Conservation (phyloP, 2,888 invertebrate genomes). For the Drosophila planitibia region DNA sequence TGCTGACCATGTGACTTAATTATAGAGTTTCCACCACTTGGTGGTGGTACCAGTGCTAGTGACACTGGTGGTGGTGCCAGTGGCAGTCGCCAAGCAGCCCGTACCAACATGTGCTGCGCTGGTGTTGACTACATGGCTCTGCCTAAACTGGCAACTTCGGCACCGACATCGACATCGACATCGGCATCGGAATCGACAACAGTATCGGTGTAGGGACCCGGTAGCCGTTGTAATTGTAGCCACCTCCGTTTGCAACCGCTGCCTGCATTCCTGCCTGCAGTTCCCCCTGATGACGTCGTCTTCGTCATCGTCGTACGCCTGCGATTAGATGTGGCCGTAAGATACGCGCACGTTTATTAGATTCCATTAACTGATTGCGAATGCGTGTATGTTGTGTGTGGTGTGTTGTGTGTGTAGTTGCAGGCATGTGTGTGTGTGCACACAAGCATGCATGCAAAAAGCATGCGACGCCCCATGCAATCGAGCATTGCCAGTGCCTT, state of each 20-base stretch:
- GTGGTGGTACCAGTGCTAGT: conserved; percentile 5
- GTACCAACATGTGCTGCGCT: conserved; percentile 25
- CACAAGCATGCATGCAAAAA: conserved; percentile 31
- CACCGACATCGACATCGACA: background rate
- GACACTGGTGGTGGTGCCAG: conserved; percentile 10
- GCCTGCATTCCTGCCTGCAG: background rate
- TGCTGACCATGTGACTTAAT: conserved; percentile 63
- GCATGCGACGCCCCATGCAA: conserved; percentile 52
- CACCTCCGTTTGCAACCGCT: conserved; percentile 20
- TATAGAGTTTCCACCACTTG: conserved; percentile 57
- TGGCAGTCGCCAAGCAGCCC: conserved; percentile 53
- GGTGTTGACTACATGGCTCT: conserved; percentile 32
- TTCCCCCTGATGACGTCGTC: conserved; percentile 23
- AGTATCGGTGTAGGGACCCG: conserved; percentile 12
- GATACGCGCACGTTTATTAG: conserved; percentile 79
- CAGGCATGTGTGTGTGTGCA: background rate
- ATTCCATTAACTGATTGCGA: conserved; percentile 80
- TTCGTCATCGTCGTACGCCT: conserved; percentile 51
- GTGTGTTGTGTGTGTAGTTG: background rate
- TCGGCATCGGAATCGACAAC: background rate
- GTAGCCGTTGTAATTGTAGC: conserved; percentile 41
- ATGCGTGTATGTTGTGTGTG: conserved; percentile 22
- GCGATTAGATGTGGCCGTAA: conserved; percentile 74
- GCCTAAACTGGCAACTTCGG: conserved; percentile 3
- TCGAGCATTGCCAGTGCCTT: conserved; percentile 22